Evolutionary conservation across 2,113 vertebrate genomes (phyloP).

Genomic region (Entomyzon cyanotis): DNA sequence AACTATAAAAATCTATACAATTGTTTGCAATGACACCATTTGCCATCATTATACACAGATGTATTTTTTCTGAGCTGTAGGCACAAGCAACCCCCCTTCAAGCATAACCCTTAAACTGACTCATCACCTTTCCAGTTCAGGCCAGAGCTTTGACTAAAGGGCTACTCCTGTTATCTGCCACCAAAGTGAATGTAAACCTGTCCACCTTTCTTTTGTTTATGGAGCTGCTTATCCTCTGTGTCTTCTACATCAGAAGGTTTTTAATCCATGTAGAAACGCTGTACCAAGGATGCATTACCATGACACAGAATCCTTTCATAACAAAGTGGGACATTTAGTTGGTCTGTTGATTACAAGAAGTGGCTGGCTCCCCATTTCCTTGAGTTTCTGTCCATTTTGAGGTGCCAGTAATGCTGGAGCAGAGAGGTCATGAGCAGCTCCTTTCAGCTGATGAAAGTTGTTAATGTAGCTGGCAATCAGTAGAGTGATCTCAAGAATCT

Average conservation of each 20-base stretch:
- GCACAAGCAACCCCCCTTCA: background rate
- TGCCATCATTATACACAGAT: background rate
- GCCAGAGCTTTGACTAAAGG: background rate
- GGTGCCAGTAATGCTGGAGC: slow-evolving; percentile 85
- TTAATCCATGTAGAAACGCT: background rate
- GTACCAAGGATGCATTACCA: background rate
- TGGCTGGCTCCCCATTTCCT: slow-evolving; percentile 80
- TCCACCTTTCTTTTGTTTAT: background rate
- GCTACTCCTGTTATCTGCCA: background rate
- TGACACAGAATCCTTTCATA: slow-evolving; percentile 71
- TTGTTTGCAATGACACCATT: background rate
- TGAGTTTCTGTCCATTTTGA: slow-evolving; percentile 77
- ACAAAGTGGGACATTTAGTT: slow-evolving; percentile 89
- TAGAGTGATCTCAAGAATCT: slow-evolving; percentile 95
- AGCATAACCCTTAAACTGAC: background rate
- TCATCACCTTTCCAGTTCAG: background rate
- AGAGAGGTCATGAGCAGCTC: slow-evolving; percentile 87
- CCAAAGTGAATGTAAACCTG: background rate
- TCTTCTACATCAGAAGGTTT: background rate
- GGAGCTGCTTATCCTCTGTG: background rate
- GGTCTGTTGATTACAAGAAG: slow-evolving; percentile 79
- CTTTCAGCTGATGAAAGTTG: slow-evolving; percentile 88
- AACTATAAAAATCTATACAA: background rate
- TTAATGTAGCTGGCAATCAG: slow-evolving; percentile 94
- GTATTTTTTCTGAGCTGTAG: background rate